phyloP scores from a whole-genome alignment of 1,140 invertebrate genomes.

The Nautilus pompilius region DNA sequence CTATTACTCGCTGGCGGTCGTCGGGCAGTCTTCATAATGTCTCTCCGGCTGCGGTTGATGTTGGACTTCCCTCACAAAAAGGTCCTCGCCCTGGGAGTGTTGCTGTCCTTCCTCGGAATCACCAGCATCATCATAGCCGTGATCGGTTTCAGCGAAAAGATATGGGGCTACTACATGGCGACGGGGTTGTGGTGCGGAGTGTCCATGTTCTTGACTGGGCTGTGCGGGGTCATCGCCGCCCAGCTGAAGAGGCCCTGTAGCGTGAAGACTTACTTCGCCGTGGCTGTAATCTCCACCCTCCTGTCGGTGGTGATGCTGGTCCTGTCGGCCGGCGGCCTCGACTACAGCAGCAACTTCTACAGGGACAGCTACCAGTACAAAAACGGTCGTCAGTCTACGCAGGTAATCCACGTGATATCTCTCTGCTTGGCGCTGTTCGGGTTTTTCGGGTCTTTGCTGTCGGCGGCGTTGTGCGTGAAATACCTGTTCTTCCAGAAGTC shows the following conservation, averaged over 20 bases:
- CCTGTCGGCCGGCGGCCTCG: constrained; percentile 14
- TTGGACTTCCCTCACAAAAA: constrained; percentile 11
- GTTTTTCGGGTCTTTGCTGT: neutral
- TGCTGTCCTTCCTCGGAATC: constrained; percentile 11
- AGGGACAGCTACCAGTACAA: constrained; percentile 4
- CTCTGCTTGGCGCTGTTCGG: constrained; percentile 4
- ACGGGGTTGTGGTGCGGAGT: constrained; percentile 21
- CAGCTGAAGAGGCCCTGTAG: constrained; percentile 4
- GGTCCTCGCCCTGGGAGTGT: constrained; percentile 14
- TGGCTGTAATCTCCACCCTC: constrained; percentile 3
- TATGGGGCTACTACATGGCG: constrained; percentile 18
- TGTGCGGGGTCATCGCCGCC: constrained; percentile 10
- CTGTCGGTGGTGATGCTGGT: constrained; percentile 15
- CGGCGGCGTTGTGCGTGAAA: neutral
- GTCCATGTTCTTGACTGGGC: constrained; percentile 12
- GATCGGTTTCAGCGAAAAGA: constrained; percentile 8
- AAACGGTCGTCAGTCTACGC: constrained; percentile 3
- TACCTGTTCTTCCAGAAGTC: neutral
- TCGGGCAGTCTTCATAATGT: too few species aligned
- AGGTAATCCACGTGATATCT: constrained; percentile 2
- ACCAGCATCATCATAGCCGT: constrained; percentile 13
- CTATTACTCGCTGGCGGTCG: too few species aligned
- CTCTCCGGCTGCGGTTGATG: too few species aligned
- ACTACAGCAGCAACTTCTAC: constrained; percentile 18
- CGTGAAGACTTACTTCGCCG: constrained; percentile 11